Conservation (phyloP, 1,140 invertebrate species). For the Melipona quadrifasciata region DNA sequence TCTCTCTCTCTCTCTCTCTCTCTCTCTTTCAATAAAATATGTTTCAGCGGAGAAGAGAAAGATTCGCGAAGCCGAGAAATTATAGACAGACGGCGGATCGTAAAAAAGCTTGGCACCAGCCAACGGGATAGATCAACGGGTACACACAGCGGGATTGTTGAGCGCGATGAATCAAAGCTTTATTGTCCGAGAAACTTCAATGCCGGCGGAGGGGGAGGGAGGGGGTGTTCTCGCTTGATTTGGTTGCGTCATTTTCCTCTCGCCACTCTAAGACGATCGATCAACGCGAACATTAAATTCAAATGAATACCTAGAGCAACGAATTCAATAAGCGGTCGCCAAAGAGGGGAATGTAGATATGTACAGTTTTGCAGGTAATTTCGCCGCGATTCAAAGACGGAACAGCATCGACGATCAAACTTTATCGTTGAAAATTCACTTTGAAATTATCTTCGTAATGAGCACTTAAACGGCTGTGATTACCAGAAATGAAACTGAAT, state of each 20-base stretch:
- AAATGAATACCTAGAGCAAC: slow-evolving; percentile 20
- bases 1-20: no score
- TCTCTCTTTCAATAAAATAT: no score
- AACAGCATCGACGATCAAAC: no score
- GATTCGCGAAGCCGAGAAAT: background rate
- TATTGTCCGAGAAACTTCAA: slow-evolving; percentile 18
- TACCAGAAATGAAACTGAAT: no score
- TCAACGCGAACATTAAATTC: slow-evolving; percentile 31
- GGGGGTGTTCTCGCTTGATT: background rate
- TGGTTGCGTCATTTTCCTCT: slow-evolving; percentile 34
- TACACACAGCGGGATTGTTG: background rate
- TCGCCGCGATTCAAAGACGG: no score
- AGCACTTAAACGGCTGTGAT: no score
- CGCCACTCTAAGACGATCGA: slow-evolving; percentile 24
- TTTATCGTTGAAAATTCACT: no score
- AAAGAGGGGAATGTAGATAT: background rate
- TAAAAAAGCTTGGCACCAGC: slow-evolving; percentile 24
- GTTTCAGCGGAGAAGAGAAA: background rate
- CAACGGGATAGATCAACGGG: slow-evolving; percentile 26
- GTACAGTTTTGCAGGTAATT: background rate
- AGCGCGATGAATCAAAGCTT: slow-evolving; percentile 32
- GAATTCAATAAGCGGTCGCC: slow-evolving; percentile 4
- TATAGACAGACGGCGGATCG: slow-evolving; percentile 7
- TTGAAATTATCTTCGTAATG: no score
- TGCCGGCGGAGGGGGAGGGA: no score